Evolutionary conservation across 1,140 invertebrate genomes (phyloP), one percentile per base, ranked within the genome.

Genomic region (Apis dorsata): DNA sequence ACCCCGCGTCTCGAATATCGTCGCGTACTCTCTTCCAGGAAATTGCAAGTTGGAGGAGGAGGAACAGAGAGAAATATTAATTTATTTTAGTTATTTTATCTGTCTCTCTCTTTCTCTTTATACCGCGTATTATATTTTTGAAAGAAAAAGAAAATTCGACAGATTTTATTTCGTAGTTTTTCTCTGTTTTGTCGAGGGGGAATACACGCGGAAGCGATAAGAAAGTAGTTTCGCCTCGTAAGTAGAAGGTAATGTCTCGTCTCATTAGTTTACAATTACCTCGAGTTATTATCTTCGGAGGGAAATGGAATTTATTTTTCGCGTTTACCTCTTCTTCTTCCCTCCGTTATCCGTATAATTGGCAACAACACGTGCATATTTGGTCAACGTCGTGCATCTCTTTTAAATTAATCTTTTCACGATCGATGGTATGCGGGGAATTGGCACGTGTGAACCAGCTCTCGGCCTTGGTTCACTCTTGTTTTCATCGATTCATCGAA

Each of bases 381-480:
- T 17, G 53, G n/a, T 19, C 19, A 12, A 28, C 12, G n/a, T 17
- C 74, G 57, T 59, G 44, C 1, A 60, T 65, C 55, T 59, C 73
- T 68, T 55, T 65, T 87, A 86, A 87, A 87, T 83, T 80, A 78
- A 84, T 55, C 17, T 63, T 59, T 87, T 84, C 87, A 87, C 68
- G 81, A 57, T 62, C 34, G 34, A 57, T 17, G 49, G 51, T 11
- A 28, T 53, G 83, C 73, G 49, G 60, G 60, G 53, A 85, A 85
- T 78, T 73, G 69, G 70, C 74, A 85, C 63, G 78, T 85, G 74
- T 68, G 86, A 88, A 87, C 72, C 68, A 60, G 69, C 24, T 81
- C 82, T 53, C 62, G 74, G 79, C 86, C 82, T 75, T 65, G 53
- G 11, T 34, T 59, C n/a, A 24, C 34, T 24, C 63, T 49, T 71